Evolutionary conservation across 1,140 invertebrate genomes (phyloP), one percentile per base, ranked within the genome.

Genomic region (Scylla paramamosain): DNA sequence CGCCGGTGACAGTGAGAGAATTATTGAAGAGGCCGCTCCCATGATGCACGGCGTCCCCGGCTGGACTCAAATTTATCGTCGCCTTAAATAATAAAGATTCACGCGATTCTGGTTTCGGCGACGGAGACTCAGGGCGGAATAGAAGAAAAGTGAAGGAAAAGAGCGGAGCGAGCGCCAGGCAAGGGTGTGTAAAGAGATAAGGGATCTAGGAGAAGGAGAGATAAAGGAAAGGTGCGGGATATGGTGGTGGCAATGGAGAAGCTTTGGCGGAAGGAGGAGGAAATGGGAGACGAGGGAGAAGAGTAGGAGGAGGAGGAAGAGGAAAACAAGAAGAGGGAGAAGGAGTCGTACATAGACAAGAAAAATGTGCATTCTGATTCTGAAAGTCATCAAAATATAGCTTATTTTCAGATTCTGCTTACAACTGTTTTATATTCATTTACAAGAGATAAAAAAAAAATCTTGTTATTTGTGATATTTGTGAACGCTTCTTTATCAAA

Each of bases 51-150:
- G 67, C 25, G 20, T 25, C 25, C n/a, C 16, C 12, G 67, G 67
- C 12, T 77, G 67, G 67, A 77, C 67, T 77, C 16, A 7, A 77
- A 77, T 77, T n/a, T 77, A 77, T 77, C 8, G 16, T 77, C 67
- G 67, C 67, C 20, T 77, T 77, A 77, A n/a, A 77, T 77, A 77
- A 77, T 77, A 77, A n/a, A 77, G 67, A 77, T 77, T 25, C 67
- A n/a, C 67, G 67, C 25, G 20, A 7, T 77, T 77, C 67, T 20
- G 67, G 67, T n/a, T 77, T n/a, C 25, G 67, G n/a, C 67, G 67
- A 77, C 67, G 8, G 12, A n/a, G 67, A n/a, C n/a, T 77, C 25
- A 77, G 67, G 67, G 67, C 67, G 67, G n/a, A n/a, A 77, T n/a
- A 20, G 20, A 77, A n/a, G 67, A n/a, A 77, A 59, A n/a, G 67